phyloP scores from a whole-genome alignment of 2,888 invertebrate species.

The Apeira syringaria region DNA sequence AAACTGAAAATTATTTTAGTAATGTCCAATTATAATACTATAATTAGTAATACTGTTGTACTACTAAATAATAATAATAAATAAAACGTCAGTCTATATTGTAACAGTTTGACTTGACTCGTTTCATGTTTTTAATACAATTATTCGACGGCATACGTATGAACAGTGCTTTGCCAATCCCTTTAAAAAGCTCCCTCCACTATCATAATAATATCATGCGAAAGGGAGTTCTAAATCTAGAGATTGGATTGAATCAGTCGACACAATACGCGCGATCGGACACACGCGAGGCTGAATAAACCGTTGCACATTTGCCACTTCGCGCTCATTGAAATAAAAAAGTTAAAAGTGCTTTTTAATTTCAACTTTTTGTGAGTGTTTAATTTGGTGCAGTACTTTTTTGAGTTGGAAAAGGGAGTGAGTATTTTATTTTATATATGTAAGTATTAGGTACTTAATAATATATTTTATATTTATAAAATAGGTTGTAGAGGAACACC shows the following conservation, averaged over 20 bases:
- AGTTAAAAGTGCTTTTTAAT: conserved; percentile 9
- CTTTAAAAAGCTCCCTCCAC: background rate
- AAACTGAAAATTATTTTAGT: no score
- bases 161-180: background rate
- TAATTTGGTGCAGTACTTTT: conserved; percentile 11
- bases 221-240: conserved; percentile 9
- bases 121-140: no score
- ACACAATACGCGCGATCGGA: conserved; percentile 13
- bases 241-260: conserved; percentile 11
- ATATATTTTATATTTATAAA: background rate
- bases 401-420: conserved; percentile 9
- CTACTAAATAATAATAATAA: no score
- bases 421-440: conserved; percentile 2
- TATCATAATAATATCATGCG: background rate
- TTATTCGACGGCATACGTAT: background rate
- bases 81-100: no score
- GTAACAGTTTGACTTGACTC: no score
- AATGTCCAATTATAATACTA: no score
- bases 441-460: no score
- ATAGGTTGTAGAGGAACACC: no score
- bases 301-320: background rate
- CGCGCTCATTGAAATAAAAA: conserved; percentile 1
- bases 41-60: no score
- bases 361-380: conserved; percentile 7
- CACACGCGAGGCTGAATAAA: conserved; percentile 9